Evolutionary conservation across 2,888 invertebrate genomes (phyloP).

Genomic region (Cheiracanthium punctorium): DNA sequence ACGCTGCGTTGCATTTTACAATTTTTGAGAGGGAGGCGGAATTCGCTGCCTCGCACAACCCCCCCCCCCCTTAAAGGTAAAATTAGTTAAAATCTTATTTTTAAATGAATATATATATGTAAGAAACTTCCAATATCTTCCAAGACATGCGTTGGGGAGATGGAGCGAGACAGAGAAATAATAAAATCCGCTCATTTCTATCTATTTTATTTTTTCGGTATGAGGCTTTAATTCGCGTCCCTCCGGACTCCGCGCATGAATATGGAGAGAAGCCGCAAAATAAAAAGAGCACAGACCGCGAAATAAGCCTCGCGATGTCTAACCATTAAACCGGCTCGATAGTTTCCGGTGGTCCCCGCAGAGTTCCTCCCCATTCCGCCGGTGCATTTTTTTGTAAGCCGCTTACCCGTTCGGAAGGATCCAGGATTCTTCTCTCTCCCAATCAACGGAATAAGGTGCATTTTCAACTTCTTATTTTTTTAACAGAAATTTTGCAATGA

Average conservation of each 20-base stretch:
- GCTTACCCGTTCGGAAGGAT: background rate
- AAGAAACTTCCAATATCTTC: conserved; percentile 34
- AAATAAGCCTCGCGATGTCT: background rate
- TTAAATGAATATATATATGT: conserved; percentile 56
- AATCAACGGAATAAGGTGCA: too few species aligned
- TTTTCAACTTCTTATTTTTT: too few species aligned
- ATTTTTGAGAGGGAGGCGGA: background rate
- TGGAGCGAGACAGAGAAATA: conserved; percentile 22
- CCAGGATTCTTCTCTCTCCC: background rate
- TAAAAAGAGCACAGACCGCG: conserved; percentile 40
- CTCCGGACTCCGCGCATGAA: conserved; percentile 19
- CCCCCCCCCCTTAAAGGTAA: background rate
- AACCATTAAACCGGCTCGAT: conserved; percentile 1
- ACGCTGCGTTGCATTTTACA: conserved; percentile 1
- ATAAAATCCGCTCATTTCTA: conserved; percentile 37
- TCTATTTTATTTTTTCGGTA: conserved; percentile 13
- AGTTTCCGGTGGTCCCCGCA: background rate
- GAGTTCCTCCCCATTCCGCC: background rate
- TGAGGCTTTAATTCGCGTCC: conserved; percentile 28
- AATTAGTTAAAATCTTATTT: conserved; percentile 69
- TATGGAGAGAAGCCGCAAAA: conserved; percentile 38
- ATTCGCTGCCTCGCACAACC: background rate
- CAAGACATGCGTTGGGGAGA: conserved; percentile 15
- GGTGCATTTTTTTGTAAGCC: background rate
- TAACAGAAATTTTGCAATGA: too few species aligned